Evolutionary conservation across 2,888 invertebrate species (phyloP), one percentile per base, ranked within the genome.

Genomic region (Leptopilina myrica): DNA sequence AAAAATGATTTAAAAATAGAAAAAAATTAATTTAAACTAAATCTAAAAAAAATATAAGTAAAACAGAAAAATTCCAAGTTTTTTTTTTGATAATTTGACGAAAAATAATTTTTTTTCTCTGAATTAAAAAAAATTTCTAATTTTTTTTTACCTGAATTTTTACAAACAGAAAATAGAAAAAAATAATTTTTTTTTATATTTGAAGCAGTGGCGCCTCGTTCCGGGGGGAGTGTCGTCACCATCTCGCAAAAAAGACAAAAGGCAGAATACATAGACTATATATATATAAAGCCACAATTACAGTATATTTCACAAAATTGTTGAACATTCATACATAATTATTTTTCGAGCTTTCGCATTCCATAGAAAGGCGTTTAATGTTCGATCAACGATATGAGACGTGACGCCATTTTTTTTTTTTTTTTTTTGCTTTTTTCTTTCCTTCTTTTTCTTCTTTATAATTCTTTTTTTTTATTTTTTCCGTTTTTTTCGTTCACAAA

Each of bases 321-420:
- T 90, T 91, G 91, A 91, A 92, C 92, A 92, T 92, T 92, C 92
- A 92, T 92, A 92, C 92, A 92, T 91, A 87, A 89, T 88, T 88
- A 88, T 88, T 87, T 20, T 33, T 33, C 87, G 88, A 88, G 88
- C 88, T 85, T 87, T 88, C 87, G 88, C 86, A 85, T 80, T 86
- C 84, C 83, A 87, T 84, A 86, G 84, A 88, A 88, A 88, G 87
- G 87, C 87, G 33, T 33, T 33, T 87, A 11, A 12, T 86, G 73
- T 86, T 86, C 77, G 83, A 88, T 87, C 85, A 86, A 85, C 85
- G 80, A 80, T 82, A 81, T 80, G 86, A 80, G 76, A 64, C 79
- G 73, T 56, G 65, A 78, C 69, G 66, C 26, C 75, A 64, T 77
- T 76, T 77, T 77, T 78, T 67, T 69, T 15, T 76, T 66, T 79